Evolutionary conservation across 2,113 vertebrate genomes (phyloP).

Genomic region (Aegithalos caudatus): DNA sequence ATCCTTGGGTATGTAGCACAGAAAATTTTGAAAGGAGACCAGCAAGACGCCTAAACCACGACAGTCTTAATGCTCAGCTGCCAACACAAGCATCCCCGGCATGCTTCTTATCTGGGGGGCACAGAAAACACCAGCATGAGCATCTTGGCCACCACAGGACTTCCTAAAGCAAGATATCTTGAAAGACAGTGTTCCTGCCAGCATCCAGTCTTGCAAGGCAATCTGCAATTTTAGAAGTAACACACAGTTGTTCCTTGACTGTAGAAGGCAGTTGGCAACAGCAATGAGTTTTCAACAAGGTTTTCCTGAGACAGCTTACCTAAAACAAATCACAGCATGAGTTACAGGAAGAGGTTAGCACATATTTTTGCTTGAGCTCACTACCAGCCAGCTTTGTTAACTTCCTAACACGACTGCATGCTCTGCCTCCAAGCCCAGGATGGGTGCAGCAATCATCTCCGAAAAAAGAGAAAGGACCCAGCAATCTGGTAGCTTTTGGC

Average conservation of each 20-base stretch:
- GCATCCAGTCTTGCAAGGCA: not conserved
- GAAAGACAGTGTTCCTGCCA: not conserved
- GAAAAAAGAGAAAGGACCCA: not conserved
- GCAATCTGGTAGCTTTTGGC: not conserved
- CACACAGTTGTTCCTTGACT: not conserved
- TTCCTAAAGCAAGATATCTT: constrained; percentile 34
- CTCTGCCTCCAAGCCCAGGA: not conserved
- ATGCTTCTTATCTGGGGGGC: not conserved
- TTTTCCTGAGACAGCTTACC: not conserved
- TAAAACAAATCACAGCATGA: not conserved
- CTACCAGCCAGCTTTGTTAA: not conserved
- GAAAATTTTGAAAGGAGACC: not conserved
- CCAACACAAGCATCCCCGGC: not conserved
- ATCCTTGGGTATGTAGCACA: not conserved
- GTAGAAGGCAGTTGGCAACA: not conserved
- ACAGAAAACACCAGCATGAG: not conserved
- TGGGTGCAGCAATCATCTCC: not conserved
- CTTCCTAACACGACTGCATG: not conserved
- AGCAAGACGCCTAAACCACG: not conserved
- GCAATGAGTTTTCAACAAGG: not conserved
- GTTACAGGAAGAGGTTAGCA: not conserved
- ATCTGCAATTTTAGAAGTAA: not conserved
- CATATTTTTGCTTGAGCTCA: rapidly evolving
- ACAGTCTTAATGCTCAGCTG: not conserved
- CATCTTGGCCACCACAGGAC: not conserved